Conservation (phyloP, 2,888 invertebrate species). For the Myathropa florea region DNA sequence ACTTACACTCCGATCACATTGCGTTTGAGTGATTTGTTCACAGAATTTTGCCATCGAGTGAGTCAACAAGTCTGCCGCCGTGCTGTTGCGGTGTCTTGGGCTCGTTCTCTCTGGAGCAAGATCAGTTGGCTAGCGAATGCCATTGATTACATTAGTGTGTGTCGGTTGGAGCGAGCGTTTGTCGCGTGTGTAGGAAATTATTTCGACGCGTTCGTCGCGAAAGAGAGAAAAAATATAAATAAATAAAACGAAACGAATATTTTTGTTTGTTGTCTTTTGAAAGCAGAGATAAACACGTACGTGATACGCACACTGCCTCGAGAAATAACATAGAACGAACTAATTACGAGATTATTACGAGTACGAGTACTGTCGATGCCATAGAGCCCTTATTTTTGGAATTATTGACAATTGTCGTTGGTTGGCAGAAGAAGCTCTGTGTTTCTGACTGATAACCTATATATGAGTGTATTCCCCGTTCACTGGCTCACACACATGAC, state of each 20-base stretch:
- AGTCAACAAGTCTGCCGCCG: neutral
- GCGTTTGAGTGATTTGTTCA: neutral
- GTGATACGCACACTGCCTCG: conserved; percentile 28
- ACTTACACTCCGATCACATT: conserved; percentile 2
- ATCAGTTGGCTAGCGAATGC: conserved; percentile 66
- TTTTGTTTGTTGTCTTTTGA: conserved; percentile 26
- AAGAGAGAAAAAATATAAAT: conserved; percentile 2
- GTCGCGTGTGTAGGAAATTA: conserved; percentile 17
- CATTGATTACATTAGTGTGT: conserved; percentile 59
- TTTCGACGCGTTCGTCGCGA: conserved; percentile 45
- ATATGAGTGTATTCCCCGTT: conserved; percentile 35
- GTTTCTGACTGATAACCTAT: conserved; percentile 64
- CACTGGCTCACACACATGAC: neutral
- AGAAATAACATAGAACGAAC: conserved; percentile 47
- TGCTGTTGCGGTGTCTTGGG: neutral
- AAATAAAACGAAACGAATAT: conserved; percentile 1
- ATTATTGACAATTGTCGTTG: conserved; percentile 17
- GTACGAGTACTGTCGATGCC: conserved; percentile 41
- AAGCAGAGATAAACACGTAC: conserved; percentile 22
- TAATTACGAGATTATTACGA: conserved; percentile 57
- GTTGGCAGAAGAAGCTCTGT: conserved; percentile 17
- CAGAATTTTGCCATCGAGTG: conserved; percentile 11
- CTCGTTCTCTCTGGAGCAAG: conserved; percentile 57
- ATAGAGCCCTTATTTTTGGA: conserved; percentile 15
- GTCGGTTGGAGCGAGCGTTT: conserved; percentile 28